Conservation (phyloP, 2,888 invertebrate species). For the Campopleginae sp. region DNA sequence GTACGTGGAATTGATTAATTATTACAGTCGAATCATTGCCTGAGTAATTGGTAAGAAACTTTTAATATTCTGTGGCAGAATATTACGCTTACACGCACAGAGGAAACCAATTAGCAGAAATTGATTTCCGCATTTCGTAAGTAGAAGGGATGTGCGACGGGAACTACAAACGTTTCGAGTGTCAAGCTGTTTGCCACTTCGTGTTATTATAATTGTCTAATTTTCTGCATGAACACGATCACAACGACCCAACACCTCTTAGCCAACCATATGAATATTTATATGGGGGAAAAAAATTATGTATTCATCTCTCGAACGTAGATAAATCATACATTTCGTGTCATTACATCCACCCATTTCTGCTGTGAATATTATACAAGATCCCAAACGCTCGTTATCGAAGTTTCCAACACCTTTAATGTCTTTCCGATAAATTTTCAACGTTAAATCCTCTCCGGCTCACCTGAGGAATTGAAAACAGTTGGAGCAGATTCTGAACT, state of each 20-base stretch:
- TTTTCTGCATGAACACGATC: neutral
- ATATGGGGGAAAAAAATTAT: neutral
- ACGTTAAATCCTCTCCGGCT: slow-evolving; percentile 32
- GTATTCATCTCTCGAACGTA: neutral
- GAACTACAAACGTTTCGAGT: slow-evolving; percentile 7
- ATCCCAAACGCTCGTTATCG: slow-evolving; percentile 16
- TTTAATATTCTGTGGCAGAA: slow-evolving; percentile 7
- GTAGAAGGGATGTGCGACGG: slow-evolving; percentile 5
- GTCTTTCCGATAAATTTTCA: slow-evolving; percentile 41
- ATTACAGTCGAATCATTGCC: slow-evolving; percentile 10
- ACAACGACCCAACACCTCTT: neutral
- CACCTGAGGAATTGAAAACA: slow-evolving; percentile 86
- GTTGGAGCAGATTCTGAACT: slow-evolving; percentile 91
- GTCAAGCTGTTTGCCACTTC: slow-evolving; percentile 33
- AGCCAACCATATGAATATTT: neutral
- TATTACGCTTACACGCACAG: slow-evolving; percentile 10
- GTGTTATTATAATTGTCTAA: neutral
- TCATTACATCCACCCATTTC: neutral
- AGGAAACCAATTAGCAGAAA: slow-evolving; percentile 55
- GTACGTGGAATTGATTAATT: slow-evolving; percentile 22
- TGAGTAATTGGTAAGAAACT: slow-evolving; percentile 34
- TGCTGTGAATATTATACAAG: neutral
- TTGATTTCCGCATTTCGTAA: slow-evolving; percentile 49
- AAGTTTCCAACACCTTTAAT: slow-evolving; percentile 33
- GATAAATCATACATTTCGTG: slow-evolving; percentile 24